Conservation (phyloP, 92 coral and sea anemone species). For the Parazoanthus swiftii region DNA sequence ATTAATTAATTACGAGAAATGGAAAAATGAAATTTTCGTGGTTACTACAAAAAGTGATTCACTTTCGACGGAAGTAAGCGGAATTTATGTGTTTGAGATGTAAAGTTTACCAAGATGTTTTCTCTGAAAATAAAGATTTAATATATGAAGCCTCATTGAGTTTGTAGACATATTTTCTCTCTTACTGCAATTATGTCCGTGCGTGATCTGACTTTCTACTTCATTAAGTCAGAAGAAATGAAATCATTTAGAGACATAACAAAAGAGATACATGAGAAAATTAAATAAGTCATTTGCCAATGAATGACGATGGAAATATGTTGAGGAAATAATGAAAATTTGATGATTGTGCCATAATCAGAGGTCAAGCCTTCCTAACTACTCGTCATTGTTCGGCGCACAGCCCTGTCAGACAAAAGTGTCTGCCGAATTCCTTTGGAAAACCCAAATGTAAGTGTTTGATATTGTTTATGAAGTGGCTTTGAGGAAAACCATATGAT, state of each 20-base stretch:
- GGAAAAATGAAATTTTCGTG: slow-evolving; percentile 23
- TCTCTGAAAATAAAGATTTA: background rate
- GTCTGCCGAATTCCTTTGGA: slow-evolving; percentile 11
- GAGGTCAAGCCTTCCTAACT: slow-evolving; percentile 27
- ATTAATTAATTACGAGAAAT: slow-evolving; percentile 42
- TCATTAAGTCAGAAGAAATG: slow-evolving; percentile 38
- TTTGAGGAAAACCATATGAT: background rate
- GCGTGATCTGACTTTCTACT: slow-evolving; percentile 26
- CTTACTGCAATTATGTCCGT: background rate
- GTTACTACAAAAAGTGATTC: slow-evolving; percentile 8
- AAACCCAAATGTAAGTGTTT: background rate
- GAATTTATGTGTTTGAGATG: background rate
- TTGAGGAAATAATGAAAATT: slow-evolving; percentile 53
- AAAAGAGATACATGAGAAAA: slow-evolving; percentile 78
- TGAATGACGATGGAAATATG: slow-evolving; percentile 56
- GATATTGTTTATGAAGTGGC: slow-evolving; percentile 4
- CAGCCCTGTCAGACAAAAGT: background rate
- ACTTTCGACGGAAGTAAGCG: background rate
- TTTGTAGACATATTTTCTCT: background rate
- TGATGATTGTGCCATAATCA: slow-evolving; percentile 48
- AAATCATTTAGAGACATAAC: slow-evolving; percentile 87
- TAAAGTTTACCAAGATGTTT: background rate
- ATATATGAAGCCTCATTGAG: background rate
- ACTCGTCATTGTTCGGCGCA: slow-evolving; percentile 36
- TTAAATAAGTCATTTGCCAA: slow-evolving; percentile 91